phyloP scores from a whole-genome alignment of 2,113 vertebrate genomes.

The Helogale parvula region DNA sequence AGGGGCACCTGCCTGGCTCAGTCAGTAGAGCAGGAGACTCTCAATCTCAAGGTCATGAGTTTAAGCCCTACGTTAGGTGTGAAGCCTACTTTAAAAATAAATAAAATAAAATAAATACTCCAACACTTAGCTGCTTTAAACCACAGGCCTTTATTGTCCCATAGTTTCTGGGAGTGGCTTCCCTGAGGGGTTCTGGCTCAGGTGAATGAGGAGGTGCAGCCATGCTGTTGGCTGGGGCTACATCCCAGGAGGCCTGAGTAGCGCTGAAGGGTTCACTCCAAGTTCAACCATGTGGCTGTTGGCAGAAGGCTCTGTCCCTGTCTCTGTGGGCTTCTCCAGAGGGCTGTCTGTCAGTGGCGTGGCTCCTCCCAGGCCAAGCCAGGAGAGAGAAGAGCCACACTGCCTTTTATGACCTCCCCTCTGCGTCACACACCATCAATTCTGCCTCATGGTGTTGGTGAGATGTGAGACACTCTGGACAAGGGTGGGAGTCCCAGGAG shows the following conservation, averaged over 20 bases:
- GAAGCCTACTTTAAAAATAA: no score
- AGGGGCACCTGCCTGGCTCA: no score
- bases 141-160: not conserved
- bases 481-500: not conserved
- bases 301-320: not conserved
- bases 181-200: not conserved
- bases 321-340: not conserved
- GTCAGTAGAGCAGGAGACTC: no score
- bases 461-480: not conserved
- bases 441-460: not conserved
- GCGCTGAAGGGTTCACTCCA: not conserved
- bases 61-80: no score
- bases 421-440: not conserved
- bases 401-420: not conserved
- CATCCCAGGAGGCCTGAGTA: not conserved
- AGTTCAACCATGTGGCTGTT: not conserved
- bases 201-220: not conserved
- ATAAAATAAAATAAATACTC: not conserved
- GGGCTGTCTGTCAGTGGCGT: not conserved
- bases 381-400: not conserved
- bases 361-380: not conserved
- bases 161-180: not conserved
- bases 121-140: not conserved
- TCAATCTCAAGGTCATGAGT: no score
- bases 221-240: not conserved